These are phyloP conservation scores for Cuculus canorus DNA, from an alignment of 2,797 vertebrate genomes.

Conservation along the genomic window DNA sequence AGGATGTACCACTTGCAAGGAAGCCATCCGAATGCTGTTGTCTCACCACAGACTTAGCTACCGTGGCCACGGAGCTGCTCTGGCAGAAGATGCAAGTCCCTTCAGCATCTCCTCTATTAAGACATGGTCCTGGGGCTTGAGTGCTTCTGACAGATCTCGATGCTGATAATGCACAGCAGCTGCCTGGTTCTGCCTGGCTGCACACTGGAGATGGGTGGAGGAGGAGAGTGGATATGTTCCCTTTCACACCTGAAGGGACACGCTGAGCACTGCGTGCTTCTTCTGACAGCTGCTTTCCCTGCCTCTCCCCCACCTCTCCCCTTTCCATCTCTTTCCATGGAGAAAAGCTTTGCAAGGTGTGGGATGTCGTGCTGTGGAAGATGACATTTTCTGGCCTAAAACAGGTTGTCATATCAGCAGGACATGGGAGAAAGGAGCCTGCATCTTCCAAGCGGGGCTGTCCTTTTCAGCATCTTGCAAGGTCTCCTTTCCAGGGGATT, in stretches of 20 bases:
- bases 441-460: not conserved
- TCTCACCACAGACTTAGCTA: not conserved
- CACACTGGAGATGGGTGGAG: not conserved
- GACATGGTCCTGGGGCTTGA: not conserved
- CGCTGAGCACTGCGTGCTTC: rapidly evolving
- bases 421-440: not conserved
- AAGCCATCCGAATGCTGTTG: not conserved
- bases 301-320: not conserved
- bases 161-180: rapidly evolving
- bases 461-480: not conserved
- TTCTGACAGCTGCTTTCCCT: not conserved
- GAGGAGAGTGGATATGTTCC: not conserved
- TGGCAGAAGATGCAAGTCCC: not conserved
- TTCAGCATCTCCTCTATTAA: not conserved
- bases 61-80: not conserved
- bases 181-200: not conserved
- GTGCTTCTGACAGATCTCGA: not conserved
- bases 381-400: not conserved
- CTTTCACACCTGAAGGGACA: not conserved
- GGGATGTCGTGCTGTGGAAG: not conserved
- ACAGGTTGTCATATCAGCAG: not conserved
- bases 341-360: not conserved
- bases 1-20: not conserved
- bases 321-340: not conserved
- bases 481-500: not conserved